These are phyloP conservation scores for Phalacrocorax aristotelis DNA, from an alignment of 2,113 vertebrate genomes.

Conservation along the genomic window DNA sequence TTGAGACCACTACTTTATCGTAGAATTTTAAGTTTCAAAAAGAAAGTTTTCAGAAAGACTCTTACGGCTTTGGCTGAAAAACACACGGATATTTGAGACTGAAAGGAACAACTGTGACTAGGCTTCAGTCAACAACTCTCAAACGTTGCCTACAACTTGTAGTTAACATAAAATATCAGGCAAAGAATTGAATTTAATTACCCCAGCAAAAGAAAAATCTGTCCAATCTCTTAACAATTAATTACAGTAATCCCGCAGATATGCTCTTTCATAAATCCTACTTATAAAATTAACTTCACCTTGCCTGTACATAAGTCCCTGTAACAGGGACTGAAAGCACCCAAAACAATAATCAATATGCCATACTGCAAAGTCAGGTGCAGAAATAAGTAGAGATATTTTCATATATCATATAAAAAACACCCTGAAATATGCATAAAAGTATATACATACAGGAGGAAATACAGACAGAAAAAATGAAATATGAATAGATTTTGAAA, in stretches of 20 bases:
- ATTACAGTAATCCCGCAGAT: neutral
- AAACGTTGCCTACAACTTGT: neutral
- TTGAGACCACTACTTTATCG: neutral
- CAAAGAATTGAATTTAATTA: neutral
- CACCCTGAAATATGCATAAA: conserved; percentile 22
- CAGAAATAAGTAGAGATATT: neutral
- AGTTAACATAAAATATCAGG: neutral
- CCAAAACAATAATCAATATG: neutral
- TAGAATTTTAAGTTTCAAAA: neutral
- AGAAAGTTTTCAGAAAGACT: neutral
- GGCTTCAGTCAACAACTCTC: neutral
- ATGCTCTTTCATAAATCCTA: neutral
- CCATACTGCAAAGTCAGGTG: neutral
- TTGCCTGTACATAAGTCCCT: neutral
- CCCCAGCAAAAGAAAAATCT: neutral
- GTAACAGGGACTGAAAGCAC: neutral
- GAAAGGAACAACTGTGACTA: neutral
- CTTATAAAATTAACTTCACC: neutral
- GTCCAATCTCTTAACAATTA: neutral
- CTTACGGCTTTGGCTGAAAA: neutral
- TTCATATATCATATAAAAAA: neutral
- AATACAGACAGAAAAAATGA: conserved; percentile 4
- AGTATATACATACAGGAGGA: neutral
- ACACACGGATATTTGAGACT: neutral
- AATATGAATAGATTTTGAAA: neutral